These are phyloP conservation scores for Trichosurus vulpecula DNA, from an alignment of 2,797 vertebrate genomes.

Conservation along the genomic window DNA sequence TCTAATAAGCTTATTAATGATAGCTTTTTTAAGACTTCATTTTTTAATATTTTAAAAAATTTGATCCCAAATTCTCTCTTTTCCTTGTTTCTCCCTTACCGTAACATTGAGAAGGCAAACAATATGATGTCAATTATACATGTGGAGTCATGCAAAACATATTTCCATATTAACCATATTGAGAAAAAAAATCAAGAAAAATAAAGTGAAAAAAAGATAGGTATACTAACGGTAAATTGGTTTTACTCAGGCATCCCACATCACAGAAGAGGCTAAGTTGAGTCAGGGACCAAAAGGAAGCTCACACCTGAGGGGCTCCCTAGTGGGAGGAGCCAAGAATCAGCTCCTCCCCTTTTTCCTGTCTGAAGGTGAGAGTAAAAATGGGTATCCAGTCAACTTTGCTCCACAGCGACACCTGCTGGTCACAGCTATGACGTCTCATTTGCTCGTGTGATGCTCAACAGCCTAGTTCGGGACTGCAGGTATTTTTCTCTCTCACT, in stretches of 20 bases:
- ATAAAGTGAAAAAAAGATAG: background rate
- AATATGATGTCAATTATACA: background rate
- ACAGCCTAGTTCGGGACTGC: background rate
- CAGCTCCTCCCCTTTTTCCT: background rate
- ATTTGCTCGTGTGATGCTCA: background rate
- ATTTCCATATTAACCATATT: background rate
- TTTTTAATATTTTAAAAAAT: background rate
- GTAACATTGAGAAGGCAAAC: background rate
- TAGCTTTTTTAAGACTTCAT: background rate
- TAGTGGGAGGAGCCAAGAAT: background rate
- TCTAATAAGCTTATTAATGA: background rate
- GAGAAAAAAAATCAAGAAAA: background rate
- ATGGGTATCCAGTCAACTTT: background rate
- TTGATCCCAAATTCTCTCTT: background rate
- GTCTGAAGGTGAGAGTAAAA: background rate
- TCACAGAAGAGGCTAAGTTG: background rate
- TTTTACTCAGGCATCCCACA: background rate
- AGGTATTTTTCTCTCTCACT: background rate
- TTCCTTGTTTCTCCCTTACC: background rate
- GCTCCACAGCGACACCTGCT: background rate
- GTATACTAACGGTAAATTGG: background rate
- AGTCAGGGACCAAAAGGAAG: background rate
- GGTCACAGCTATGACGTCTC: background rate
- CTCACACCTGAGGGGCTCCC: background rate
- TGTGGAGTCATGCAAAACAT: background rate